Percentiles rank a stretch among this genome's conserved stretches.
These are phyloP conservation scores for Gasterosteus nipponicus DNA, from an alignment of 2,113 vertebrate species.

Conservation along the genomic window DNA sequence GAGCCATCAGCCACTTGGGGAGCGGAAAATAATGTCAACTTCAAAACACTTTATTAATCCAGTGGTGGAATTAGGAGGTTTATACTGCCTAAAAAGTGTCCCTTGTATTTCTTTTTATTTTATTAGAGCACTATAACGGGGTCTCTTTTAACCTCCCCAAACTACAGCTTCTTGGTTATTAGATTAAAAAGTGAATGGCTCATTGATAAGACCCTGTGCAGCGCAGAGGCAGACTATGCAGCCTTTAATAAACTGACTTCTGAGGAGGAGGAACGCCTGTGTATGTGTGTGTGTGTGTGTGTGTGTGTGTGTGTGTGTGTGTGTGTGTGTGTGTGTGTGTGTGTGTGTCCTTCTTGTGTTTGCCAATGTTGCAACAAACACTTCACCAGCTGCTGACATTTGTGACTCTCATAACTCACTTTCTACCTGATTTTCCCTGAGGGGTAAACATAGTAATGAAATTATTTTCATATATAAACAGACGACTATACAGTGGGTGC, in stretches of 20 bases:
- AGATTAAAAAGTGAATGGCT: conserved; percentile 12
- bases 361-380: conserved; percentile 23
- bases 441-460: background rate
- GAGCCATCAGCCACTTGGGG: conserved; percentile 3
- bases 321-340: background rate
- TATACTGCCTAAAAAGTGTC: background rate
- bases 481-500: too few species aligned
- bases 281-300: conserved; percentile 6
- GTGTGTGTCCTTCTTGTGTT: background rate
- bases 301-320: background rate
- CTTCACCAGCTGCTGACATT: conserved; percentile 31
- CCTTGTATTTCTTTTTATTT: conserved; percentile 1
- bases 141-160: background rate
- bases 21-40: conserved; percentile 18
- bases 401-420: conserved; percentile 21
- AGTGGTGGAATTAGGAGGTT: background rate
- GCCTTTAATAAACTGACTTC: background rate
- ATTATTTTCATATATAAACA: background rate
- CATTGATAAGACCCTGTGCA: background rate
- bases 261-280: background rate
- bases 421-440: conserved; percentile 15
- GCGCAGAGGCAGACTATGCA: conserved; percentile 1
- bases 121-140: background rate
- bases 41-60: conserved; percentile 1
- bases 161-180: background rate